Base-by-base conservation (phyloP, 2,888 invertebrate species). In the Luperina testacea region DNA sequence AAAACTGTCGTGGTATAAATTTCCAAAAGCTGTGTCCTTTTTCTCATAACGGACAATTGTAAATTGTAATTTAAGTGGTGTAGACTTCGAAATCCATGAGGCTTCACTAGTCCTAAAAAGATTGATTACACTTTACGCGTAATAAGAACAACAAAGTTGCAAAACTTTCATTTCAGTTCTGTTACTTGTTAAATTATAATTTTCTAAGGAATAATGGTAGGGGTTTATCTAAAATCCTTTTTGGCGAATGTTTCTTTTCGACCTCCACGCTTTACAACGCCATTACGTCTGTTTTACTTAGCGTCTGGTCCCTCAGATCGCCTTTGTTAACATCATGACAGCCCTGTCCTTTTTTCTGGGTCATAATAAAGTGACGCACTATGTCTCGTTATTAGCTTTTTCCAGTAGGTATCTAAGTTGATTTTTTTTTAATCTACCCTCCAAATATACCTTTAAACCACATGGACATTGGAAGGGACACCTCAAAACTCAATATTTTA, bases 151-250 rank as follows among this genome's bases (percentile, higher is more conserved):
- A 88, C 82, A 86, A 85, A 86, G 74, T 87, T 85, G 69, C 69
- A 64, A 74, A 88, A 89, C 85, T 90, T 88, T 87, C 84, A 81
- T 85, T 87, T 48, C 69, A 85, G 27, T 84, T 86, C 80, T 69
- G 76, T 75, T 72, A 70, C 79, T 89, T 85, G 86, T 88, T 88
- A 88, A 87, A 89, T 91, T 90, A 88, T 88, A 90, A 90, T 90
- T 87, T 90, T 82, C 82, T 73, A 51, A 74, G 81, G 76, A 87
- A 82, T 87, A 81, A 87, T 86, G 84, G 80, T 69, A 53, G 17
- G 73, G 82, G 76, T 78, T 90, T 83, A 72, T 24, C 61, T 38
- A 71, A 87, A 89, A 91, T 90, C 89, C 87, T 87, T 89, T 90
- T 87, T 73, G 65, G 65, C 59, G 83, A 88, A 86, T 61, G 53